phyloP scores from a whole-genome alignment of 2,797 vertebrate genomes.

The Chaetodon trifasciatus region DNA sequence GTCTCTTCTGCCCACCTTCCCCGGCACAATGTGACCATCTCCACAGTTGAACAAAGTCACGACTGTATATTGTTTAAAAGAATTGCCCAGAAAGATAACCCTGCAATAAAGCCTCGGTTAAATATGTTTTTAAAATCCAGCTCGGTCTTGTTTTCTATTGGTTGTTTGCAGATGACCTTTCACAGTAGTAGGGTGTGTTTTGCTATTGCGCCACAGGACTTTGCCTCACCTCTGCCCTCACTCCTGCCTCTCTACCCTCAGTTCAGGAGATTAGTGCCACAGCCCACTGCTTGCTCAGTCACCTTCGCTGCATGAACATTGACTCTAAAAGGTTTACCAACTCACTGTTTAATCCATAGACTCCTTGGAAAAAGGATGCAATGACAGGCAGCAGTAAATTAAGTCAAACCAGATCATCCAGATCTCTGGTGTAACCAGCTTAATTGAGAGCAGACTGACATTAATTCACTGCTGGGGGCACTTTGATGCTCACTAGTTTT shows the following conservation, averaged over 20 bases:
- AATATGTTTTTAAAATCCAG: slow-evolving; percentile 45
- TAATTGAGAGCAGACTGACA: slow-evolving; percentile 39
- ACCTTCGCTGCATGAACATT: slow-evolving; percentile 56
- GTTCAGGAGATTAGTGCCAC: slow-evolving; percentile 73
- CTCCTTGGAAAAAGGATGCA: slow-evolving; percentile 38
- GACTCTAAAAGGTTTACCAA: slow-evolving; percentile 60
- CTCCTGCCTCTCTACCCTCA: slow-evolving; percentile 64
- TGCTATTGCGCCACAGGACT: slow-evolving; percentile 84
- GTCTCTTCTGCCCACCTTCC: slow-evolving; percentile 19
- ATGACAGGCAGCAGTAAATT: slow-evolving; percentile 32
- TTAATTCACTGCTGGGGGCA: slow-evolving; percentile 46
- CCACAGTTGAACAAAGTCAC: slow-evolving; percentile 26
- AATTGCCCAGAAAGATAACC: neutral
- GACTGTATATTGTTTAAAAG: slow-evolving; percentile 18
- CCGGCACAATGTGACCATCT: slow-evolving; percentile 5
- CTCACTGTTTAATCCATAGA: slow-evolving; percentile 62
- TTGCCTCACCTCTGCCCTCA: slow-evolving; percentile 81
- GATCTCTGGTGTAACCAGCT: slow-evolving; percentile 39
- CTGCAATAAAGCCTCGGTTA: slow-evolving; percentile 12
- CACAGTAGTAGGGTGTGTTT: slow-evolving; percentile 78
- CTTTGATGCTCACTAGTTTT: slow-evolving; percentile 30
- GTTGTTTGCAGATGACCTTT: slow-evolving; percentile 72
- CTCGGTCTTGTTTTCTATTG: slow-evolving; percentile 52
- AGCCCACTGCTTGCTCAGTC: slow-evolving; percentile 64
- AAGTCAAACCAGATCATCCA: slow-evolving; percentile 62